Base-by-base conservation (phyloP, 2,113 vertebrate genomes). In the Numida meleagris region DNA sequence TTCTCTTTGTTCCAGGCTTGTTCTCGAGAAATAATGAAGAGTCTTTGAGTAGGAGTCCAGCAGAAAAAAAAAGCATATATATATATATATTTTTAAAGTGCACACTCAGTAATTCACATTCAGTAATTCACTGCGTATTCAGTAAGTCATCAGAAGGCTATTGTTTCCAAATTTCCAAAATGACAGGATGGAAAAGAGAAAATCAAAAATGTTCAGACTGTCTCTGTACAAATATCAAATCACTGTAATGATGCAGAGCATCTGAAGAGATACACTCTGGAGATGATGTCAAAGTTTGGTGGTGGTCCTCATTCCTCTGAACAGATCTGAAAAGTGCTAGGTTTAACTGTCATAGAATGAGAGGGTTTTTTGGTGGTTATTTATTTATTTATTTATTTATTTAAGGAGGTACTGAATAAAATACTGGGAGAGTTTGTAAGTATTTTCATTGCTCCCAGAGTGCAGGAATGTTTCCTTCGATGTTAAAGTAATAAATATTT, bases 221-320 rank as follows among this genome's bases (percentile, higher is more conserved):
- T 85, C 27, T 45, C 2, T 61, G 29, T 57, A 33, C 34, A 61
- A 77, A 38, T 42, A 3, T 33, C 11, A 6, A 20, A 34, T 46
- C 31, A 46, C 31, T 67, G 65, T 17, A 59, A n/a, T 34, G 57
- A 6, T 18, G 19, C 5, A 36, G 33, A 74, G 4, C 7, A 12
- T 57, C 10, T 71, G 9, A 18, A 1, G 1, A 36, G 50, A 16
- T 61, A 4, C 1, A 1, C 36, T 40, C 18, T 21, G 76, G 17
- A 7, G 2, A 20, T 73, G 55, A 10, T 57, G 40, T 33, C 14
- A 57, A 18, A 16, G 4, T 9, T 19, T 57, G 31, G 29, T 57
- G 53, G 17, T 33, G 31, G 17, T 57, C 53, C 31, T 19, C 18
- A 4, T 79, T 88, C 12, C 33, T 63, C n/a, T 65, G 20, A 14